Evolutionary conservation across 2,888 invertebrate genomes (phyloP).

Genomic region (Synergus japonicus): DNA sequence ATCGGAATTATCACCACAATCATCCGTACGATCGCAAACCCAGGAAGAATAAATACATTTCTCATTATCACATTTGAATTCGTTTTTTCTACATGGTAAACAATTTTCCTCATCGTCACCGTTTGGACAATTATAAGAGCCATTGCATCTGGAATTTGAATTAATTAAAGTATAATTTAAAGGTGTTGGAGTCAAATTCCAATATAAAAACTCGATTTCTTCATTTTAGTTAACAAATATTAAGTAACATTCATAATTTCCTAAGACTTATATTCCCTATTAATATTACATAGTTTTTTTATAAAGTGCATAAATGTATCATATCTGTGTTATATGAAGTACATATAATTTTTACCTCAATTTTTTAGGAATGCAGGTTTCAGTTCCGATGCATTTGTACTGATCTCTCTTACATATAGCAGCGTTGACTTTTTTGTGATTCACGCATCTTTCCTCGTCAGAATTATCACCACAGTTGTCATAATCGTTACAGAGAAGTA

Average conservation of each 20-base stretch:
- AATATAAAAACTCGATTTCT: too few species aligned
- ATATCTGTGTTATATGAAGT: too few species aligned
- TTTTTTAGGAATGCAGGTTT: slow-evolving; percentile 65
- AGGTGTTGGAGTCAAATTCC: too few species aligned
- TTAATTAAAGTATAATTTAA: neutral
- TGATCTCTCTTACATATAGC: slow-evolving; percentile 59
- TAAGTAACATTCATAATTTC: too few species aligned
- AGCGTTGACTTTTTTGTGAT: slow-evolving; percentile 27
- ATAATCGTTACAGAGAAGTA: slow-evolving; percentile 80
- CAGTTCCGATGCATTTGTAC: slow-evolving; percentile 63
- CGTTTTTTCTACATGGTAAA: slow-evolving; percentile 75
- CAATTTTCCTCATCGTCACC: slow-evolving; percentile 86
- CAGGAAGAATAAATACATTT: slow-evolving; percentile 81
- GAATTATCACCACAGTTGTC: slow-evolving; percentile 81
- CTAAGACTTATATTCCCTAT: too few species aligned
- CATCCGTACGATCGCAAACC: slow-evolving; percentile 79
- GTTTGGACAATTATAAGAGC: slow-evolving; percentile 84
- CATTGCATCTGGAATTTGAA: slow-evolving; percentile 80
- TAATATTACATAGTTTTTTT: too few species aligned
- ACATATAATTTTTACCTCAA: slow-evolving; percentile 58
- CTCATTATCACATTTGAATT: slow-evolving; percentile 81
- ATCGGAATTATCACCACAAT: slow-evolving; percentile 29
- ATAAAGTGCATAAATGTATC: too few species aligned
- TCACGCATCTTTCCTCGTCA: slow-evolving; percentile 79
- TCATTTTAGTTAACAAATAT: too few species aligned